phyloP scores from a whole-genome alignment of 2,888 invertebrate genomes.

The Zaprionus bogoriensis region DNA sequence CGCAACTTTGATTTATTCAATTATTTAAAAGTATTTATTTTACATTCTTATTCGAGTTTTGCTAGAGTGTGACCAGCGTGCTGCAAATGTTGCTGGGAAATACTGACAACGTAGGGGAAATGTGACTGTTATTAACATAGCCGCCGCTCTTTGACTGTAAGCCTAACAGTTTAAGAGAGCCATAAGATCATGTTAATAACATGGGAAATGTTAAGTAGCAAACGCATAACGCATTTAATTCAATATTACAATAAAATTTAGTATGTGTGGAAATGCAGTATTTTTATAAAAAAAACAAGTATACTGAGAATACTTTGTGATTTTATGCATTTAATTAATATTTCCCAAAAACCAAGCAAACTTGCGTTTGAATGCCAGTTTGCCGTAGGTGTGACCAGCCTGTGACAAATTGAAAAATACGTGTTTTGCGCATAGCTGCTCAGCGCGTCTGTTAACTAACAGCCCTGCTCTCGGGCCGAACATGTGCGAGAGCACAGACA shows the following conservation, averaged over 20 bases:
- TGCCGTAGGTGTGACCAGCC: not conserved
- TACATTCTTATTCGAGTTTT: slow-evolving; percentile 1
- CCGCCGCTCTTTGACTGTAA: slow-evolving; percentile 27
- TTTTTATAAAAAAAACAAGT: not conserved
- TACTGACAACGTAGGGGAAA: slow-evolving; percentile 11
- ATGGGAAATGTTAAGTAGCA: no score
- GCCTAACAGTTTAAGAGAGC: slow-evolving; percentile 17
- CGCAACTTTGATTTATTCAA: no score
- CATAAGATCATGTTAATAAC: not conserved
- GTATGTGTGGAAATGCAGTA: no score
- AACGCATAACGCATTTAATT: not conserved
- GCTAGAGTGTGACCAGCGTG: slow-evolving; percentile 19
- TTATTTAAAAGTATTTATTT: no score
- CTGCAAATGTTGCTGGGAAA: no score
- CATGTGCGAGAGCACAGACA: not conserved
- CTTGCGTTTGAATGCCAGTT: not conserved
- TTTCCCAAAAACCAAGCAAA: not conserved
- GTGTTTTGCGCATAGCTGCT: no score
- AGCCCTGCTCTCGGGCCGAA: not conserved
- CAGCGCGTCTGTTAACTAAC: slow-evolving; percentile 1
- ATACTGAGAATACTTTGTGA: not conserved
- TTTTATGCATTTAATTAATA: not conserved
- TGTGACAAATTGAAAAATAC: not conserved
- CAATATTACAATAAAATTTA: not conserved
- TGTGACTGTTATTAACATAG: slow-evolving; percentile 1